phyloP scores from a whole-genome alignment of 2,888 invertebrate species.

The Lymantria monacha region DNA sequence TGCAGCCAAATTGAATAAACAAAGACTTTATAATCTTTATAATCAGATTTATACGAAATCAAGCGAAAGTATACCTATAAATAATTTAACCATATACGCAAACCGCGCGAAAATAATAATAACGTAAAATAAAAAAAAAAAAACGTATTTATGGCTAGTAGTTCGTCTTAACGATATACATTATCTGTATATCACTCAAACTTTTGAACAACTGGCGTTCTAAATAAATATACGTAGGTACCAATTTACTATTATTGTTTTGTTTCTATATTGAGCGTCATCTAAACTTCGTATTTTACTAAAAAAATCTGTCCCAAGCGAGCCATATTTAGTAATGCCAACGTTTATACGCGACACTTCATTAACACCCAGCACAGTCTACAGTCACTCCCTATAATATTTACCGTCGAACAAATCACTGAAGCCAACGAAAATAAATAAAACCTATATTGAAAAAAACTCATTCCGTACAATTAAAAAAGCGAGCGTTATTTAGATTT shows the following conservation, averaged over 20 bases:
- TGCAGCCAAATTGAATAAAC: too few relatives aligned
- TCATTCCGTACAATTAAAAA: constrained; percentile 76
- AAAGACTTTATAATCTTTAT: too few relatives aligned
- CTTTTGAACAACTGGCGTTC: background rate
- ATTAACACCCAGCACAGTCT: constrained; percentile 54
- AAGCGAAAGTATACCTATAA: too few relatives aligned
- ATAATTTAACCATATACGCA: too few relatives aligned
- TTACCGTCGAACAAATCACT: constrained; percentile 73
- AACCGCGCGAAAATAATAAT: too few relatives aligned
- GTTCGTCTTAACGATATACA: too few relatives aligned
- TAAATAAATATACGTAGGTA: constrained; percentile 1
- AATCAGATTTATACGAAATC: too few relatives aligned
- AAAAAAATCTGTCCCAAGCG: constrained; percentile 45
- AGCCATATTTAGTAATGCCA: constrained; percentile 32
- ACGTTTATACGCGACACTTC: constrained; percentile 48
- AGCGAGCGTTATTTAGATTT: constrained; percentile 74
- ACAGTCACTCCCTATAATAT: constrained; percentile 42
- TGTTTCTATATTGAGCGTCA: constrained; percentile 19
- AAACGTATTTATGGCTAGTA: too few relatives aligned
- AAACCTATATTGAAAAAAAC: constrained; percentile 65
- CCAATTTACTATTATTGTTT: constrained; percentile 16
- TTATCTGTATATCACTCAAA: background rate
- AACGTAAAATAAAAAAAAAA: too few relatives aligned
- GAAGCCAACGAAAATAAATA: constrained; percentile 70
- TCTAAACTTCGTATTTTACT: constrained; percentile 27